Conservation (phyloP, 2,113 vertebrate genomes). For the Sclerurus mexicanus region DNA sequence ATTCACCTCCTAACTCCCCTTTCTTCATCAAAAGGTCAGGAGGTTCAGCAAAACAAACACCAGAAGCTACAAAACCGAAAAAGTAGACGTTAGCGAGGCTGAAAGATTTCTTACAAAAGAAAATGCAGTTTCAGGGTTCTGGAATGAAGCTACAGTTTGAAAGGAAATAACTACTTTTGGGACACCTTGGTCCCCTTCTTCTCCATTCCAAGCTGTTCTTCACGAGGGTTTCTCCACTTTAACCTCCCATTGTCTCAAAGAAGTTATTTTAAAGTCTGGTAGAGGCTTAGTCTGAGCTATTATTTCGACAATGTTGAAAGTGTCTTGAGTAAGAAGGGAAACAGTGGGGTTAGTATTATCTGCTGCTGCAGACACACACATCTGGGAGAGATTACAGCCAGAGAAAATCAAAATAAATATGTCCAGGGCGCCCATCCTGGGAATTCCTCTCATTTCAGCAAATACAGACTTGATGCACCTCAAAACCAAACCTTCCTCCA, state of each 20-base stretch:
- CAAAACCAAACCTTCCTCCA: neutral
- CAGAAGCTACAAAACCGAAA: neutral
- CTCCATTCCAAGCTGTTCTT: neutral
- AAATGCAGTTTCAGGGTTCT: neutral
- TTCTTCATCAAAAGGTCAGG: neutral
- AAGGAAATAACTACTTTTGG: neutral
- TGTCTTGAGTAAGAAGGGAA: neutral
- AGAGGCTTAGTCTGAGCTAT: neutral
- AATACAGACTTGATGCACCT: neutral
- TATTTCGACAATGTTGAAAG: neutral
- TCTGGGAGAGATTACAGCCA: slow-evolving; percentile 6
- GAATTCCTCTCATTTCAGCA: neutral
- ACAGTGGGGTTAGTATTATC: neutral
- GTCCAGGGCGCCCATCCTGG: neutral
- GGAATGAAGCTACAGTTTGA: neutral
- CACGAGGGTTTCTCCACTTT: neutral
- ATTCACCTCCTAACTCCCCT: neutral
- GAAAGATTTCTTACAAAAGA: neutral
- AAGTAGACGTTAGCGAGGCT: neutral
- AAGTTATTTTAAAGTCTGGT: neutral
- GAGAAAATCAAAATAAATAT: neutral
- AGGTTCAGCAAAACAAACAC: neutral
- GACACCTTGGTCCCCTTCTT: neutral
- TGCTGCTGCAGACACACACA: neutral
- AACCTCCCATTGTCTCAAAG: neutral